Evolutionary conservation across 2,888 invertebrate genomes (phyloP), one percentile per base, ranked within the genome.

Genomic region (Apocheima hispidaria): DNA sequence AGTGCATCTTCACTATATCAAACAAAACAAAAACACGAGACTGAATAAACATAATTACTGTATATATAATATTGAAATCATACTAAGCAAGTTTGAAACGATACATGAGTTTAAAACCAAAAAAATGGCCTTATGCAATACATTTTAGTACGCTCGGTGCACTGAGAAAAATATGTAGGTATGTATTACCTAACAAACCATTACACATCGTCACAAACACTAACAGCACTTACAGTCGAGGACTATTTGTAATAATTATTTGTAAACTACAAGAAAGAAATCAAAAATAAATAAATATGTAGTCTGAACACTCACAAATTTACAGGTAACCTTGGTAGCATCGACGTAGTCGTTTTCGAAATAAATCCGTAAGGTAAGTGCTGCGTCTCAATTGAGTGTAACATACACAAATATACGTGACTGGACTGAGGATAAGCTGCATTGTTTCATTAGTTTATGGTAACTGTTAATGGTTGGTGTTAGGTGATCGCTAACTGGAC

Each of bases 351-450:
- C n/a, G 70, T 78, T 79, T 76, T 78, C 78, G 84, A 77, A 83
- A 84, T 78, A 71, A 75, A 78, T 79, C 71, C 60, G 70, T 66
- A 66, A 66, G 68, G 65, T 71, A 65, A 64, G 68, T 69, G 48
- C 43, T 43, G 55, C 60, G 59, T 36, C 70, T 73, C 70, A 71
- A 73, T 74, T 74, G 69, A 73, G 68, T 81, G 84, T 82, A 83
- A 84, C 84, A 83, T 77, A 84, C 84, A 84, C 81, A 84, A 86
- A 78, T 66, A 56, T 73, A 88, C 88, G 88, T 87, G 88, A 82
- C 75, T 53, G 20, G 86, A 56, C 61, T 78, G 56, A 68, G 63
- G 67, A 88, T 78, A 50, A 63, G 38, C 57, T 44, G 75, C 81
- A 84, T 84, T 83, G 83, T 84, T 81, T 75, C 71, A 73, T 78